Evolutionary conservation across 2,797 vertebrate species (phyloP).

Genomic region (Poecile montanus): DNA sequence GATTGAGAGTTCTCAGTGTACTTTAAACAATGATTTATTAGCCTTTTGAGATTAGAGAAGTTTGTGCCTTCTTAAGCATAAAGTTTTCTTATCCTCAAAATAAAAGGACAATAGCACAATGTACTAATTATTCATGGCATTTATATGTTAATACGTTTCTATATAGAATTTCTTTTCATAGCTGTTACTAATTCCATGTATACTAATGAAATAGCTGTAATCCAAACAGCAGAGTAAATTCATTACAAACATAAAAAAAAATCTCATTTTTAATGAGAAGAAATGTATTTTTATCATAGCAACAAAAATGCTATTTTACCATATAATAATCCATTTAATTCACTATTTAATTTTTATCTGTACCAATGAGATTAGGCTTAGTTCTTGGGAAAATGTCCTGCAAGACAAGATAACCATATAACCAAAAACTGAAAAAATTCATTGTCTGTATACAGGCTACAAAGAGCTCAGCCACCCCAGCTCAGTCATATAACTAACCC

Average conservation of each 20-base stretch:
- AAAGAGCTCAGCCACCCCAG: background rate
- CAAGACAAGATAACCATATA: background rate
- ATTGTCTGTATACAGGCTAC: fast-evolving
- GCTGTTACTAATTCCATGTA: background rate
- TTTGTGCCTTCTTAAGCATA: background rate
- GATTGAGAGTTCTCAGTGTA: background rate
- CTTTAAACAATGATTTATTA: conserved; percentile 29
- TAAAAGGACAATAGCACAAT: background rate
- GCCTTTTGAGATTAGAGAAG: background rate
- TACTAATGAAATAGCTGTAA: background rate
- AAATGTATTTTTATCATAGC: background rate
- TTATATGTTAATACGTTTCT: background rate
- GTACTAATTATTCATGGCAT: background rate
- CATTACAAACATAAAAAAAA: background rate
- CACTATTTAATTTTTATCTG: background rate
- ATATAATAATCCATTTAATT: background rate
- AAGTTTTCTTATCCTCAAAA: conserved; percentile 23
- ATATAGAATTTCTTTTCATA: background rate
- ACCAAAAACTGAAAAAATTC: background rate
- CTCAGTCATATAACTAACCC: background rate
- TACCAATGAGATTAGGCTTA: background rate
- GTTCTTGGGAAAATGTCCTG: background rate
- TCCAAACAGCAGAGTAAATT: background rate
- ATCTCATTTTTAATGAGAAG: background rate
- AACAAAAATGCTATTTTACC: background rate